Conservation (phyloP, 2,888 invertebrate species). For the Leptogaster cylindrica region DNA sequence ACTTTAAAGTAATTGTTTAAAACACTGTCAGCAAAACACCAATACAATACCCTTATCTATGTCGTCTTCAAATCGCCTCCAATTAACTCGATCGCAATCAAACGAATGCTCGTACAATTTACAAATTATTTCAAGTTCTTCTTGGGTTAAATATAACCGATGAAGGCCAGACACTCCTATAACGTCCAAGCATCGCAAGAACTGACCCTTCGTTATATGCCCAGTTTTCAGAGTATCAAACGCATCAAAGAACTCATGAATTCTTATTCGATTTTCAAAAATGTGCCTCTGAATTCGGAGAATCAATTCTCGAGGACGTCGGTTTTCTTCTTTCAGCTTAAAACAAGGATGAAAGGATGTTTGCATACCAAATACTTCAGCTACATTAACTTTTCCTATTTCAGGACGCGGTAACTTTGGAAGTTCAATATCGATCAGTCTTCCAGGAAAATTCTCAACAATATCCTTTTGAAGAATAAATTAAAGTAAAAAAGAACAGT, state of each 20-base stretch:
- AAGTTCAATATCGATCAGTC: constrained; percentile 71
- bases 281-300: constrained; percentile 70
- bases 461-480: constrained; percentile 59
- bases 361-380: constrained; percentile 64
- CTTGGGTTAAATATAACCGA: constrained; percentile 66
- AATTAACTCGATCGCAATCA: constrained; percentile 72
- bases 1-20: constrained; percentile 59
- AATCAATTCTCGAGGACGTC: constrained; percentile 26
- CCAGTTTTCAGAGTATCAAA: constrained; percentile 75
- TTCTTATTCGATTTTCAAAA: constrained; percentile 68
- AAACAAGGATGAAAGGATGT: constrained; percentile 69
- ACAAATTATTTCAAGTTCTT: constrained; percentile 70
- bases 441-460: constrained; percentile 67
- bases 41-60: constrained; percentile 79
- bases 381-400: constrained; percentile 65
- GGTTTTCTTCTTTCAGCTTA: constrained; percentile 56
- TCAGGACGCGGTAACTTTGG: constrained; percentile 74
- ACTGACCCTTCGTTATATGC: constrained; percentile 72
- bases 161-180: constrained; percentile 70
- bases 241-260: constrained; percentile 74
- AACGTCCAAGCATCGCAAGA: constrained; percentile 72
- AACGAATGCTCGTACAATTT: constrained; percentile 75
- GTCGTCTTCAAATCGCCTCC: constrained; percentile 80
- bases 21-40: too few relatives aligned
- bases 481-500: not conserved